Percentiles rank a stretch among this genome's conserved stretches.
Conservation (phyloP, 2,888 invertebrate genomes). For the Graphium colonna region DNA sequence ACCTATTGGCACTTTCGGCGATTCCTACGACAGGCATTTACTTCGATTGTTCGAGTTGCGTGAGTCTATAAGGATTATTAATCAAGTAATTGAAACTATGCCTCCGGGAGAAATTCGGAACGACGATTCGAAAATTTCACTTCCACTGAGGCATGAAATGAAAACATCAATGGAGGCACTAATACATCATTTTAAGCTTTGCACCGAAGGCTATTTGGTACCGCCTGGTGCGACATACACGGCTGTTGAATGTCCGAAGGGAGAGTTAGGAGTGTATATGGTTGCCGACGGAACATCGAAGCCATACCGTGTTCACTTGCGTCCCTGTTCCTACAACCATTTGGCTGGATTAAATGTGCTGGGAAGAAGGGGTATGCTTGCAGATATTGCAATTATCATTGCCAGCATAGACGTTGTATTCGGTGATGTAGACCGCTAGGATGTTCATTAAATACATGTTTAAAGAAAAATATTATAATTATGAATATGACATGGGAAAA, state of each 20-base stretch:
- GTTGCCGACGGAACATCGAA: conserved; percentile 90
- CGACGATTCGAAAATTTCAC: conserved; percentile 89
- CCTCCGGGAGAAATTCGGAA: conserved; percentile 80
- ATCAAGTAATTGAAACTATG: conserved; percentile 78
- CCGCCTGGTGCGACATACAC: conserved; percentile 92
- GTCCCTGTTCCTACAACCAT: conserved; percentile 80
- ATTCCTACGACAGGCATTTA: conserved; percentile 90
- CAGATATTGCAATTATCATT: conserved; percentile 87
- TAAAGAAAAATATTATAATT: background rate
- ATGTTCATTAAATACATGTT: background rate
- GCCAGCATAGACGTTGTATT: conserved; percentile 44
- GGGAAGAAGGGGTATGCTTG: conserved; percentile 83
- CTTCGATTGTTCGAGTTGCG: conserved; percentile 86
- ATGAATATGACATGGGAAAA: background rate
- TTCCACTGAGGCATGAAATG: conserved; percentile 88
- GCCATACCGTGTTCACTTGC: conserved; percentile 84
- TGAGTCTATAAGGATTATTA: conserved; percentile 87
- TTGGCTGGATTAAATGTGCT: conserved; percentile 83
- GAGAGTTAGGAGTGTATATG: conserved; percentile 92
- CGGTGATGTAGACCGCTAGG: conserved; percentile 81
- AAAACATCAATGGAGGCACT: conserved; percentile 92
- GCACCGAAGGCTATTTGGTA: conserved; percentile 89
- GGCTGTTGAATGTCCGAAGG: conserved; percentile 90
- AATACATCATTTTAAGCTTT: conserved; percentile 94
- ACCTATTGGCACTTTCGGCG: conserved; percentile 89